phyloP scores from a whole-genome alignment of 2,113 vertebrate species.

The Rynchops niger region DNA sequence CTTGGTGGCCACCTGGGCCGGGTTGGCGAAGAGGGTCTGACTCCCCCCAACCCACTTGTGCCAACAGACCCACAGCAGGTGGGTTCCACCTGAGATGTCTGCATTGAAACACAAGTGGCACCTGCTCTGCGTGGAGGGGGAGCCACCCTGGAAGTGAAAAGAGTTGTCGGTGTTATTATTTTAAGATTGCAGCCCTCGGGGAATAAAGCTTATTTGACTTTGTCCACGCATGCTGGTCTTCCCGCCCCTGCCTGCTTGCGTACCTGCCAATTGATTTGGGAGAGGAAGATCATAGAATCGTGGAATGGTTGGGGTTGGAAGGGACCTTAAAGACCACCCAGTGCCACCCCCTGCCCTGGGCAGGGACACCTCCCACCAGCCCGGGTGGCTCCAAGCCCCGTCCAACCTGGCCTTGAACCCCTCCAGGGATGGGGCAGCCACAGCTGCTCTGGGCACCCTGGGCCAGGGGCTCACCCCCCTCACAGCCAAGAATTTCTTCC shows the following conservation, averaged over 20 bases:
- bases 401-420: not conserved
- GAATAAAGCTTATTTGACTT: not conserved
- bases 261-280: not conserved
- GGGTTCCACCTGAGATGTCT: not conserved
- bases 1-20: not conserved
- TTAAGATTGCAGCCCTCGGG: not conserved
- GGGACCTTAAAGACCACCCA: not conserved
- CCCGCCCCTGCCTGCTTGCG: not conserved
- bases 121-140: not conserved
- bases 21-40: not conserved
- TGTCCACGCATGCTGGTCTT: not conserved
- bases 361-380: not conserved
- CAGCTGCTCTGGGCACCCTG: not conserved
- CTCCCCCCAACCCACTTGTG: accelerated
- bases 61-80: not conserved
- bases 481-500: no score
- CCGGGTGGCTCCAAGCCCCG: not conserved
- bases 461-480: not conserved
- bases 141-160: not conserved
- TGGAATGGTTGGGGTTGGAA: not conserved
- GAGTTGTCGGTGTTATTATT: not conserved
- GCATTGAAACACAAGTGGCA: not conserved
- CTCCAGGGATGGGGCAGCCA: not conserved
- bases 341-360: not conserved
- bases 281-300: not conserved